Base-by-base conservation (phyloP, 1,140 invertebrate species). In the Triops cancriformis region DNA sequence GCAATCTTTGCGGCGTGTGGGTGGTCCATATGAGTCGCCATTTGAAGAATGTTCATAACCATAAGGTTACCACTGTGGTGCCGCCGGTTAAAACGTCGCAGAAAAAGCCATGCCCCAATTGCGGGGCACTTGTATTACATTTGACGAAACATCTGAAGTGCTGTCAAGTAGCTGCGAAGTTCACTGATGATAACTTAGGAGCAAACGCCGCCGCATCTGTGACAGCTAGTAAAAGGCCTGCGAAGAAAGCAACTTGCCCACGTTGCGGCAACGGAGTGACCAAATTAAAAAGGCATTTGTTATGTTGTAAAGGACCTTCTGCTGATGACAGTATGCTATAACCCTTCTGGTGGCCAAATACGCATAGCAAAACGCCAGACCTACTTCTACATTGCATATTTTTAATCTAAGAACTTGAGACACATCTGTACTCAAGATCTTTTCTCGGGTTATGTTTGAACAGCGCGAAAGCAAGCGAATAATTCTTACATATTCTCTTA, bases 141-240 rank as follows among this genome's bases (percentile, higher is more conserved):
- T 64, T 64, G 51, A 64, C 51, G 18, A 64, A 64, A 64, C 51
- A 64, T 64, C 51, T 64, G 18, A 64, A 64, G 51, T n/a, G 51
- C 23, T 64, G 51, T 14, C 51, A 64, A 64, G 23, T 64, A 64
- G 51, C 51, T 10, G 51, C 51, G 5, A 64, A 18, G 6, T 64
- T 64, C 51, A 18, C 51, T 64, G 51, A 64, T 12, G 51, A 18
- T 64, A 64, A 64, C 23, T 64, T n/a, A n/a, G 51, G 51, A 23
- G 51, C 18, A 23, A 18, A 64, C 23, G 18, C 23, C 23, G 18
- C 23, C 0, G 9, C 51, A 64, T 9, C 51, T 10, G 9, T 23
- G 23, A 5, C 23, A 64, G 18, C 14, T 64, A 18, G 5, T 7
- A 64, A 64, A 3, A 23, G 18, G 51, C 51, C 51, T 14, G 23